Base-by-base conservation (phyloP, 2,113 vertebrate species). In the Paramisgurnus dabryanus region DNA sequence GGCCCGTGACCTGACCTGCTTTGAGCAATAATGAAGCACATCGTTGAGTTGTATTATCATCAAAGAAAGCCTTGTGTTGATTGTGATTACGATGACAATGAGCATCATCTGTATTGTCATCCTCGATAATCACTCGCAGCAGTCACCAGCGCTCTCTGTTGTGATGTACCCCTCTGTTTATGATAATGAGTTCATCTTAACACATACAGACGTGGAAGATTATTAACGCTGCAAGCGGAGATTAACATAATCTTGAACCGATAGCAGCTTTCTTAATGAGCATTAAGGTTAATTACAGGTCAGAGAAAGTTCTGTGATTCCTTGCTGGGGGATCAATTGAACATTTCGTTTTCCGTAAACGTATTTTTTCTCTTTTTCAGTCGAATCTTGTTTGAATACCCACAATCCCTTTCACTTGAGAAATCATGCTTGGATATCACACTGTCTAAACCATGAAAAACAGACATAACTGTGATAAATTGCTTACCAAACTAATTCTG, bases 391-490 rank as follows among this genome's bases (percentile, higher is more conserved):
- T n/a, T 5, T 18, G 6, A 6, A 58, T 58, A n/a, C 18, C n/a
- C 55, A n/a, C 55, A 58, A 58, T 18, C 17, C 55, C 8, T 77
- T 75, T 22, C 66, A 65, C 76, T 78, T 63, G 70, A 76, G 43
- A 78, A 78, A 80, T 82, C 80, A 66, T 58, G 43, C 66, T 60
- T 61, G 50, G 76, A 80, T 79, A 80, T 82, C 73, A 69, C 66
- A 57, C 70, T 79, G 69, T 84, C 80, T 79, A 57, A 74, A 82
- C 7, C 63, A 57, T 82, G 80, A 85, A 81, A 87, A 83, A 85
- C 82, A 84, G 82, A 85, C 81, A 87, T 85, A 88, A 85, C 84
- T 80, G 79, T 89, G 89, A 92, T 82, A 87, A 91, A 93, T 90
- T 75, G 74, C 40, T 87, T 90, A 80, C 67, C 53, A 89, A 91